A percentile compares a stretch with the other conserved stretches of the same genome.
phyloP scores from a whole-genome alignment of 2,113 vertebrate genomes.

The Felis catus region DNA sequence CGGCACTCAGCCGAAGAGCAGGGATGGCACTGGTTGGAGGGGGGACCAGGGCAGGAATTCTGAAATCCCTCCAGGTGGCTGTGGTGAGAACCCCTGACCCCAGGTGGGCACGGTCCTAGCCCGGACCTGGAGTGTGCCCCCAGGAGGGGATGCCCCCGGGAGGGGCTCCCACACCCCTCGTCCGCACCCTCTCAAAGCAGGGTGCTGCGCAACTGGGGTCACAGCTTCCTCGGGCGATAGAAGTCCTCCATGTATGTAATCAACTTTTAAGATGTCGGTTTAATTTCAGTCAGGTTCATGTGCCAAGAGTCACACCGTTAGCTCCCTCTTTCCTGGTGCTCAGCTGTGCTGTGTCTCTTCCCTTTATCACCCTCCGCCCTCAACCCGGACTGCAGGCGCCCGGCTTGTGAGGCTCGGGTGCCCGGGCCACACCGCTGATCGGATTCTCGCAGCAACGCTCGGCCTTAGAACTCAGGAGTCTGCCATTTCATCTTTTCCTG shows the following conservation, averaged over 20 bases:
- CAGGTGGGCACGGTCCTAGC: neutral
- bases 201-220: neutral
- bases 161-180: neutral
- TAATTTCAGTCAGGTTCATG: neutral
- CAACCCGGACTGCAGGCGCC: accelerated
- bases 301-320: accelerated
- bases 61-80: neutral
- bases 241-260: accelerated
- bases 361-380: neutral
- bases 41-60: neutral
- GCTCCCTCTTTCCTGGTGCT: neutral
- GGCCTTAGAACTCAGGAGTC: accelerated
- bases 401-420: accelerated
- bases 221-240: neutral
- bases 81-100: neutral
- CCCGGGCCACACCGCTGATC: accelerated
- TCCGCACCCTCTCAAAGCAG: neutral
- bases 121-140: neutral
- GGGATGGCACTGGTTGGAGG: too few relatives aligned
- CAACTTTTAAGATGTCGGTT: accelerated
- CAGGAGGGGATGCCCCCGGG: too few relatives aligned
- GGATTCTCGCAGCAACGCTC: neutral
- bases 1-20: too few relatives aligned
- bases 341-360: neutral
- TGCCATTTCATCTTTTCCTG: accelerated